Evolutionary conservation across 2,888 invertebrate species (phyloP), one percentile per base, ranked within the genome.

Genomic region (Parascotia fuliginaria): DNA sequence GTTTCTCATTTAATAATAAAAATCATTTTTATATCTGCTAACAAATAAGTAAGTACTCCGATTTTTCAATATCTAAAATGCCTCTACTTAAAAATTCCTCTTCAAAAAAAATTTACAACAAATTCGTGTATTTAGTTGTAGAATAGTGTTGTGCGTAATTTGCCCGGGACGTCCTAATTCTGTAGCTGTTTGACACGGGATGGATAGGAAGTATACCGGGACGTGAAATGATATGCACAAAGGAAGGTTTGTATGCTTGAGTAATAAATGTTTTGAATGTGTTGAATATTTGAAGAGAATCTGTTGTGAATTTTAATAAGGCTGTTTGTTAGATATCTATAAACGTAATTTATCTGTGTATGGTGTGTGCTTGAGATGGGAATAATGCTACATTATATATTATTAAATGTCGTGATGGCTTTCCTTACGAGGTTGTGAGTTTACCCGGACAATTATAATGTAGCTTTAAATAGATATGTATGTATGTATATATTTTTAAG

Each of bases 81-180:
- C n/a, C n/a, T n/a, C 9, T 13, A 22, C 51, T 55, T 48, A 50
- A 46, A 46, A 50, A 52, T 48, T 41, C 50, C 41, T 16, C 13
- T 27, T n/a, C 5, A 19, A 11, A 31, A 41, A 7, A 14, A 7
- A 12, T 55, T 64, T 46, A 48, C 49, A 47, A 38, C 48, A 33
- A 50, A 50, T 37, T 19, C 9, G 0, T 24, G 14, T 34, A 22
- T 45, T 49, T 41, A 42, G 6, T 9, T 45, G 12, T 40, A 40
- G 32, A 34, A 9, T 36, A 39, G 19, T 45, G 38, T 31, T 49
- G 48, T n/a, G 11, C 15, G 29, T 36, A 24, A 37, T 38, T 31
- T 42, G 22, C 27, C 12, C 38, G 33, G 49, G 42, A 42, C 32
- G 29, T 42, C 31, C 15, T 42, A 33, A 45, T 41, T 41, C 24